Percentiles rank a stretch among this genome's conserved stretches.
Conservation (phyloP, 2,888 invertebrate genomes). For the Chloroclysta siterata region DNA sequence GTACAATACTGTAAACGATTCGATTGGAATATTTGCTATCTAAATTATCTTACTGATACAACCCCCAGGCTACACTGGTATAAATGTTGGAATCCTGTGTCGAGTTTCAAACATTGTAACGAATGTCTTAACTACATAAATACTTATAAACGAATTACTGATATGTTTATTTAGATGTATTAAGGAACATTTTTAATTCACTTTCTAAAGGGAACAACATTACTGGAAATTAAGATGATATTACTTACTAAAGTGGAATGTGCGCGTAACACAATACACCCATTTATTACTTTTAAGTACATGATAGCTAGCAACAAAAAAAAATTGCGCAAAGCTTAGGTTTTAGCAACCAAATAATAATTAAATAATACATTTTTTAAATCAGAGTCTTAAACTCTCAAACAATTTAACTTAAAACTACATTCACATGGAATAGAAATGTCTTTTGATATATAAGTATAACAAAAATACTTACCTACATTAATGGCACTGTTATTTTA, state of each 20-base stretch:
- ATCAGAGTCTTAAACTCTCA: not conserved
- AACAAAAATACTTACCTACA: slow-evolving; percentile 1
- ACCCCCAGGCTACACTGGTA: slow-evolving; percentile 2
- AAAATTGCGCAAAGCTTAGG: slow-evolving; percentile 1
- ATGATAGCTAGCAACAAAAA: slow-evolving; percentile 10
- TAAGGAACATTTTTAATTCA: slow-evolving; percentile 1
- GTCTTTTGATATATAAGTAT: slow-evolving; percentile 9
- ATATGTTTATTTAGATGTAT: slow-evolving; percentile 27
- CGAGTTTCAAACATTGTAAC: slow-evolving; percentile 13
- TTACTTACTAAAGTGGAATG: slow-evolving; percentile 4
- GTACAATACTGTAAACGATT: slow-evolving; percentile 32
- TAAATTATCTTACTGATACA: slow-evolving; percentile 11
- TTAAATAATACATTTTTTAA: not conserved
- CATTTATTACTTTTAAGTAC: slow-evolving; percentile 6
- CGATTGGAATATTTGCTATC: slow-evolving; percentile 15
- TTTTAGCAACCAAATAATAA: not conserved
- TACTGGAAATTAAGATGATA: slow-evolving; percentile 16
- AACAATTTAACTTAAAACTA: slow-evolving; percentile 2
- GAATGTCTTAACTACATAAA: slow-evolving; percentile 22
- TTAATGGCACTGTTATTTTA: slow-evolving; percentile 15
- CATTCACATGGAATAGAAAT: slow-evolving; percentile 15
- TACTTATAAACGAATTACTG: slow-evolving; percentile 26
- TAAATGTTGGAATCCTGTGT: slow-evolving; percentile 8
- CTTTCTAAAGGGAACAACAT: not conserved
- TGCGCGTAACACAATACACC: not conserved